These are phyloP conservation scores for Choloepus didactylus DNA, from an alignment of 2,797 vertebrate species.

Conservation along the genomic window DNA sequence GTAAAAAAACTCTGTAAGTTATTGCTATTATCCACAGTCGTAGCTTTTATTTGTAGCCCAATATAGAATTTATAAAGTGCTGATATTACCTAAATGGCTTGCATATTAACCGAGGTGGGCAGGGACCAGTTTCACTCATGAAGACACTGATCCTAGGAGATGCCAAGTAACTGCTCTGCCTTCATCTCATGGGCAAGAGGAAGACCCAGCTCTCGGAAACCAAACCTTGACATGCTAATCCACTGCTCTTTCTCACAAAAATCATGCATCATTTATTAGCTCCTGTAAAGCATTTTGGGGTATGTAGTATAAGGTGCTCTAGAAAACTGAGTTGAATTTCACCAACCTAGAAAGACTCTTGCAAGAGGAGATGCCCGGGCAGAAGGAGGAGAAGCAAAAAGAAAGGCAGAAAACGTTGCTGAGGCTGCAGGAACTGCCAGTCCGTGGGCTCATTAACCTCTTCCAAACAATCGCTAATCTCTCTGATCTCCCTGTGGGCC, in stretches of 20 bases:
- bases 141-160: neutral
- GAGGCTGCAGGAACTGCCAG: neutral
- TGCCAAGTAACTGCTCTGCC: neutral
- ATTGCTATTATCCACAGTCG: neutral
- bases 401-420: neutral
- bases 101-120: neutral
- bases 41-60: neutral
- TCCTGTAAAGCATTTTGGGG: constrained; percentile 55
- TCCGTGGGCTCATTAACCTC: neutral
- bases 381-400: constrained; percentile 60
- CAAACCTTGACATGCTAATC: neutral
- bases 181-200: neutral
- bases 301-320: neutral
- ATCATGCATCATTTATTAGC: constrained; percentile 45
- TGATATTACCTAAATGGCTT: neutral
- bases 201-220: neutral
- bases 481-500: constrained; percentile 45
- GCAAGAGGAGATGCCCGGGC: neutral
- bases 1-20: neutral
- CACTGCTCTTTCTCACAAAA: no score
- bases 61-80: constrained; percentile 22
- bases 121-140: neutral
- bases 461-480: constrained; percentile 45
- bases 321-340: constrained; percentile 58
- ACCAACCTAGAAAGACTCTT: constrained; percentile 63